Conservation (phyloP, 2,797 vertebrate genomes). For the Sitta carolinensis region DNA sequence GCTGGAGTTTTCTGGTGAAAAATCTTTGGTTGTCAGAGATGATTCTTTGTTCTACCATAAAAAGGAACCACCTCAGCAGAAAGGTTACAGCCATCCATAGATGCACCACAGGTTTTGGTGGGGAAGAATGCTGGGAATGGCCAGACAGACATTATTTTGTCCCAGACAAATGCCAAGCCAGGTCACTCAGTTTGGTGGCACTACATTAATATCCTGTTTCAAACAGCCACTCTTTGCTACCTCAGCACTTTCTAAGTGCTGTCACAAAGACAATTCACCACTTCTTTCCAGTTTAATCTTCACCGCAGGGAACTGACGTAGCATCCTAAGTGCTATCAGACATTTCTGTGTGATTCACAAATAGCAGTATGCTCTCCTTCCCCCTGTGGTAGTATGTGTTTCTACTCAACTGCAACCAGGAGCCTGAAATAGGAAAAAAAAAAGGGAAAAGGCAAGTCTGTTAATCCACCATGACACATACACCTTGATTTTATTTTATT, state of each 20-base stretch:
- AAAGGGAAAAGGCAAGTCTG: conserved; percentile 46
- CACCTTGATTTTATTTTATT: conserved; percentile 78
- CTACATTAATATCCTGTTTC: background rate
- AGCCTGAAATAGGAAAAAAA: background rate
- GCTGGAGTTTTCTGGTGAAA: background rate
- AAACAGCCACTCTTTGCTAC: background rate
- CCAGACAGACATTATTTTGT: background rate
- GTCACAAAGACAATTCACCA: background rate
- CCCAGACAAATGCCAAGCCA: background rate
- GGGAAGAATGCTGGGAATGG: background rate
- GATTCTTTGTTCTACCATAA: background rate
- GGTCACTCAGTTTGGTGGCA: background rate
- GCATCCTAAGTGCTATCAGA: background rate
- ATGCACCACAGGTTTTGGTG: no score
- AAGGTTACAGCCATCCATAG: background rate
- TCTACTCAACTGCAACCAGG: conserved; percentile 35
- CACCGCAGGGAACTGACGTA: background rate
- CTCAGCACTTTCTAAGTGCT: background rate
- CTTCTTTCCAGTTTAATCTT: background rate
- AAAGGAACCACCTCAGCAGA: background rate
- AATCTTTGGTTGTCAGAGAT: background rate
- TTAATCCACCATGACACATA: conserved; percentile 72
- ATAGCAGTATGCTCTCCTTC: background rate
- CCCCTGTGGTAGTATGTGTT: background rate
- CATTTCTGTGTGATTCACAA: background rate